Percentiles rank a stretch among this genome's conserved stretches.
phyloP scores from a whole-genome alignment of 2,888 invertebrate species.

The Flexamia atlantica region DNA sequence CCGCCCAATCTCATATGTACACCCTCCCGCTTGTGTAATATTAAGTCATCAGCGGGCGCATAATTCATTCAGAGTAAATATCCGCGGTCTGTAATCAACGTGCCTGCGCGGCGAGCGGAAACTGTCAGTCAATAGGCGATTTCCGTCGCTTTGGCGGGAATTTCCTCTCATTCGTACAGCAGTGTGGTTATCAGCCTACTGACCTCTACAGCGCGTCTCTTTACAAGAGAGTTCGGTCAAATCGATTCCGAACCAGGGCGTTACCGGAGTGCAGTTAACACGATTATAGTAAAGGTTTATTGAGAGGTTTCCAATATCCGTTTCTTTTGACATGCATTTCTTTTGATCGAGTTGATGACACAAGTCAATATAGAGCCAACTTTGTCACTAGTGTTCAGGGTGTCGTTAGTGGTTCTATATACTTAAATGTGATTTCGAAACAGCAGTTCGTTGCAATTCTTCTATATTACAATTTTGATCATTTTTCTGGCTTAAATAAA shows the following conservation, averaged over 20 bases:
- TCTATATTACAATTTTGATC: no score
- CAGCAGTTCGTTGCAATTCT: no score
- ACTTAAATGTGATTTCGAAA: no score
- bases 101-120: slow-evolving; percentile 17
- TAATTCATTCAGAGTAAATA: slow-evolving; percentile 16
- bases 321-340: neutral
- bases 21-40: neutral
- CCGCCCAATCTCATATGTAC: neutral
- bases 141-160: slow-evolving; percentile 2
- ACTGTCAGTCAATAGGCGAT: slow-evolving; percentile 24
- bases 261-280: neutral
- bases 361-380: no score
- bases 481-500: no score
- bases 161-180: neutral
- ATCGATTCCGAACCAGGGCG: neutral
- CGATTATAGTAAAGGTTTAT: slow-evolving; percentile 6
- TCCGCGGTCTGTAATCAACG: slow-evolving; percentile 23
- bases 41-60: slow-evolving; percentile 15
- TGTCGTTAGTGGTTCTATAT: no score
- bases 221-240: neutral
- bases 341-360: no score
- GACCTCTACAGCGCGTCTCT: neutral
- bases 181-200: slow-evolving; percentile 12
- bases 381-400: no score
- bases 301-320: neutral